Evolutionary conservation across 1,140 invertebrate genomes (phyloP), one percentile per base, ranked within the genome.

Genomic region (Drosophila willistoni): DNA sequence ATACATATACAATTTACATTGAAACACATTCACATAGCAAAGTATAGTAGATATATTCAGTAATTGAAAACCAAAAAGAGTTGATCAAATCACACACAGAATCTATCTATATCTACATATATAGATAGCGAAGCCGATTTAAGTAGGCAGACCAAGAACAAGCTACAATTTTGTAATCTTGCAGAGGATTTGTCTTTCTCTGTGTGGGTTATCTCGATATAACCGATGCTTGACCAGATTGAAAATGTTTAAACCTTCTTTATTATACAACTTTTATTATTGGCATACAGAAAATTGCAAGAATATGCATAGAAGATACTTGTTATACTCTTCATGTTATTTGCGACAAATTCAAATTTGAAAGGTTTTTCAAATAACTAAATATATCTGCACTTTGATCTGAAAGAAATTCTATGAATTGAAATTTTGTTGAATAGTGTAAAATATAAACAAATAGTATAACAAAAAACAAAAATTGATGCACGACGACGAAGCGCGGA

Each of bases 401-500:
- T 22, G 1, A 22, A n/a, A 22, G 14, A 51, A 47, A 51, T 51
- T 51, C 44, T 51, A 51, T 51, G 44, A 51, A 51, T 51, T 51
- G 44, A 51, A 51, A 22, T 22, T 51, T 51, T 51, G 44, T 51
- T 51, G 44, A 51, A 51, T 51, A 51, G 44, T 51, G 44, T 51
- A 51, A 57, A 34, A 7, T n/a, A 33, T 29, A 29, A 29, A 29
- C 29, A 29, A 29, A 29, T 7, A 29, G 7, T 29, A 29, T 6
- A 34, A 34, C 17, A 17, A 10, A 57, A 9, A 0, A 13, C 34
- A 57, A 4, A 51, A 51, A 51, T 29, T 51, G 17, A 60, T 56
- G 73, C 73, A 34, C 73, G 73, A 72, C 73, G 76, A 61, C n/a
- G 14, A 63, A 44, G 29, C n/a, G 22, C 42, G 36, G 54, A 62